These are phyloP conservation scores for Cyprinodon variegatus DNA, from an alignment of 2,113 vertebrate genomes.

Conservation along the genomic window DNA sequence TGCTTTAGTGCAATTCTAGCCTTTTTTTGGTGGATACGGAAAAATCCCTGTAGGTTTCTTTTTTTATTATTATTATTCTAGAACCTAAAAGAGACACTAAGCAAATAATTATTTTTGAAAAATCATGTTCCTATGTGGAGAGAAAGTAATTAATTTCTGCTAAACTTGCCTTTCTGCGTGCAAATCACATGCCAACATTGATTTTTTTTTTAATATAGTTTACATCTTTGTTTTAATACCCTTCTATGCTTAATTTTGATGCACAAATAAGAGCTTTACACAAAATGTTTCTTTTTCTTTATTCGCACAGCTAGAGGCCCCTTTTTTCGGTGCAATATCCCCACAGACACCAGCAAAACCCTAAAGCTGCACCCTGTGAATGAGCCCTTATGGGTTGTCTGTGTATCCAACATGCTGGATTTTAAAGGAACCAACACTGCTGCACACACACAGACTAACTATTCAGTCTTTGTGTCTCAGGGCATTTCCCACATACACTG, in stretches of 20 bases:
- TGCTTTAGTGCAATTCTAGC: constrained; percentile 28
- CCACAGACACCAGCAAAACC: constrained; percentile 24
- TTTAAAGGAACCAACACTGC: constrained; percentile 18
- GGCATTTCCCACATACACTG: constrained; percentile 50
- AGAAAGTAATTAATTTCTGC: constrained; percentile 2
- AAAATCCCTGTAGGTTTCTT: background rate
- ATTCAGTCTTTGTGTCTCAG: constrained; percentile 55
- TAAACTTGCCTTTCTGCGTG: background rate
- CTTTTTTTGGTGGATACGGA: constrained; percentile 24
- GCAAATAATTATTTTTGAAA: background rate
- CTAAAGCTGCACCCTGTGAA: constrained; percentile 17
- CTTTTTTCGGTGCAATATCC: constrained; percentile 46
- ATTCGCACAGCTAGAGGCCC: background rate
- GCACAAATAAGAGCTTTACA: constrained; percentile 21
- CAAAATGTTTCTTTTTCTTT: constrained; percentile 13
- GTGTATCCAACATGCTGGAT: constrained; percentile 18
- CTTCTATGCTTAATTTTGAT: constrained; percentile 27
- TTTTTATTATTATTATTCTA: background rate
- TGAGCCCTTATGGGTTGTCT: constrained; percentile 21
- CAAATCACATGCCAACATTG: constrained; percentile 8
- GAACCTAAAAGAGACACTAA: constrained; percentile 17
- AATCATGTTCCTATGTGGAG: background rate
- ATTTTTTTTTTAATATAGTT: constrained; percentile 26
- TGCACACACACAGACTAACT: constrained; percentile 14
- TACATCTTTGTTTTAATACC: constrained; percentile 23